phyloP scores from a whole-genome alignment of 2,888 invertebrate genomes.

The Zele albiditarsus region DNA sequence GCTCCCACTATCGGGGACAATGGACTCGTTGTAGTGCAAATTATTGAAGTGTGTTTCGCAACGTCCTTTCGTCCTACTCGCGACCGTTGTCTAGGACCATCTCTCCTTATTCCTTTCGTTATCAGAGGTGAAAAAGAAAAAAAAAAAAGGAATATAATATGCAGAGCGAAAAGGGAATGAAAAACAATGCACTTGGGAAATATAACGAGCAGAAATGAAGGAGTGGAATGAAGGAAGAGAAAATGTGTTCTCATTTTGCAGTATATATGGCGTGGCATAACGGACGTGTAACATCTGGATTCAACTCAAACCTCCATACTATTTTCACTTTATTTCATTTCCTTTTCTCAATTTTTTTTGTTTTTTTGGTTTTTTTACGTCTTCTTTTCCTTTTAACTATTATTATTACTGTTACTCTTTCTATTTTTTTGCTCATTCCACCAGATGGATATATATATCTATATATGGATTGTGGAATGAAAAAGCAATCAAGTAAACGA shows the following conservation, averaged over 20 bases:
- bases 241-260: background rate
- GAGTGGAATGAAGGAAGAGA: background rate
- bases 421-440: too few species aligned
- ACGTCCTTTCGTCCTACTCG: conserved; percentile 43
- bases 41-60: conserved; percentile 66
- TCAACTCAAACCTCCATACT: background rate
- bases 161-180: background rate
- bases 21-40: conserved; percentile 70
- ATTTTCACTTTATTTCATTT: background rate
- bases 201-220: conserved; percentile 30
- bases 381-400: background rate
- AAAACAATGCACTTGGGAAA: conserved; percentile 21
- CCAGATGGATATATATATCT: background rate
- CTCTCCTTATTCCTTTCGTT: conserved; percentile 39
- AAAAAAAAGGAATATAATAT: background rate
- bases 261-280: conserved; percentile 5
- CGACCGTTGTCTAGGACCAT: conserved; percentile 29
- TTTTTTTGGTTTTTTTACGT: background rate
- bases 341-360: too few species aligned
- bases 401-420: too few species aligned
- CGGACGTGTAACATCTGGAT: conserved; percentile 16
- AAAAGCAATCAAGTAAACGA: background rate
- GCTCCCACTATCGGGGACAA: conserved; percentile 63
- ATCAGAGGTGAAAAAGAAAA: background rate
- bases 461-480: conserved; percentile 19